Conservation (phyloP, 2,797 vertebrate species). For the Monodelphis domestica region DNA sequence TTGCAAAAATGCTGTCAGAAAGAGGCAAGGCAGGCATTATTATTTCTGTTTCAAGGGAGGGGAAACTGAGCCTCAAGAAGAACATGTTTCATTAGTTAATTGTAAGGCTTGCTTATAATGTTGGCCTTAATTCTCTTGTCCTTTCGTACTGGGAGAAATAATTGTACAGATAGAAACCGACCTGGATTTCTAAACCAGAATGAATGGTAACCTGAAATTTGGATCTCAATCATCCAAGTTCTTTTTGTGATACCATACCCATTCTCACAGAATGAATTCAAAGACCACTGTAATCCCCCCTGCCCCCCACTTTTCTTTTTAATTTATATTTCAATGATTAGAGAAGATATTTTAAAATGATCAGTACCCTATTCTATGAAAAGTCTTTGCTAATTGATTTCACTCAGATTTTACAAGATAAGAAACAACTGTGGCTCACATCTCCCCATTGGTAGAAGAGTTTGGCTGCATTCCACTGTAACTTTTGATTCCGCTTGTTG, state of each 20-base stretch:
- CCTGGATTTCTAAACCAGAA: neutral
- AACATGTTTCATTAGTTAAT: too few relatives aligned
- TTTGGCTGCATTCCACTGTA: constrained; percentile 98
- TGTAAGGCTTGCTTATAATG: too few relatives aligned
- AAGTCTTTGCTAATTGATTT: neutral
- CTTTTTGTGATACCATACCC: neutral
- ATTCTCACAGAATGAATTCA: neutral
- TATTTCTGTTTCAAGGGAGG: neutral
- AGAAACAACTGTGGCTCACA: constrained; percentile 85
- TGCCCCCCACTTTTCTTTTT: neutral
- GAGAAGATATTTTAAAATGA: neutral
- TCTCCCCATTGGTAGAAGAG: constrained; percentile 99
- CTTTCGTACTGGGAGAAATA: too few relatives aligned
- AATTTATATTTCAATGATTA: neutral
- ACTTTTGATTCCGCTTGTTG: constrained; percentile 98
- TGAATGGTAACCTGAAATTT: neutral
- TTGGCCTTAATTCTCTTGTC: too few relatives aligned
- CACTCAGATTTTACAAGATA: constrained; percentile 17
- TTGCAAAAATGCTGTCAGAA: neutral
- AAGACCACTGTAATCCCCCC: too few relatives aligned
- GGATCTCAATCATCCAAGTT: neutral
- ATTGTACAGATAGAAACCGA: too few relatives aligned
- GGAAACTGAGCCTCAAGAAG: neutral
- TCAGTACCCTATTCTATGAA: neutral
- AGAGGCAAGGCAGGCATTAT: neutral